Percentiles rank a stretch among this genome's conserved stretches.
Conservation (phyloP, 2,113 vertebrate species). For the Amphiprion percula region DNA sequence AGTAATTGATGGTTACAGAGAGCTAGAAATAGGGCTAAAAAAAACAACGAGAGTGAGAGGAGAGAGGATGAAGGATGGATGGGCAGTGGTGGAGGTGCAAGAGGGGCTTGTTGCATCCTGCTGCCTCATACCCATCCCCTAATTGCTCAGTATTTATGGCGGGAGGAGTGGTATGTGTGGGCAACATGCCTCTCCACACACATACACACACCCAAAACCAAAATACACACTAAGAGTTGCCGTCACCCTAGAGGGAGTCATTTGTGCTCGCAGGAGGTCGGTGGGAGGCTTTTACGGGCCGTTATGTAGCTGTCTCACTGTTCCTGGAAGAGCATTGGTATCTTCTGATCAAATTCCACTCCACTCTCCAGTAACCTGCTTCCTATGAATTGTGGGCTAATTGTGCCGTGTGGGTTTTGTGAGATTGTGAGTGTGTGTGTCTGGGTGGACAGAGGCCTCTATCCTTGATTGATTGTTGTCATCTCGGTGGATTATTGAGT, state of each 20-base stretch:
- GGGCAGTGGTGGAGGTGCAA: constrained; percentile 11
- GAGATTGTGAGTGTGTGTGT: constrained; percentile 38
- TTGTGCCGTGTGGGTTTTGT: constrained; percentile 63
- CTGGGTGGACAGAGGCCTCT: constrained; percentile 41
- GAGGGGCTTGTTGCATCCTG: constrained; percentile 60
- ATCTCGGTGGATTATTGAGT: constrained; percentile 78
- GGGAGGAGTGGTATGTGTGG: constrained; percentile 60
- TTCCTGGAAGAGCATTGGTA: constrained; percentile 78
- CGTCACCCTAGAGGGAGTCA: constrained; percentile 71
- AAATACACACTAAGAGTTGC: constrained; percentile 66
- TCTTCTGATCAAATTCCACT: constrained; percentile 80
- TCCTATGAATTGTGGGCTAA: constrained; percentile 74
- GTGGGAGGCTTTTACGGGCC: constrained; percentile 76
- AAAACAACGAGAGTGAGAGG: background rate
- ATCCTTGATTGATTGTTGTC: constrained; percentile 79
- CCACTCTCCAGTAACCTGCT: constrained; percentile 77
- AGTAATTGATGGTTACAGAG: constrained; percentile 47
- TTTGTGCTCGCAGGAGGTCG: constrained; percentile 60
- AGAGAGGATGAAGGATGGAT: constrained; percentile 4
- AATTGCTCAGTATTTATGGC: constrained; percentile 67
- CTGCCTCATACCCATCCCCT: constrained; percentile 35
- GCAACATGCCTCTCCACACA: constrained; percentile 44
- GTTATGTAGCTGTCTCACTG: constrained; percentile 61
- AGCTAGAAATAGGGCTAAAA: constrained; percentile 17
- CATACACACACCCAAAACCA: constrained; percentile 60